Evolutionary conservation across 2,797 vertebrate genomes (phyloP).

Genomic region (Rhadinocentrus ornatus): DNA sequence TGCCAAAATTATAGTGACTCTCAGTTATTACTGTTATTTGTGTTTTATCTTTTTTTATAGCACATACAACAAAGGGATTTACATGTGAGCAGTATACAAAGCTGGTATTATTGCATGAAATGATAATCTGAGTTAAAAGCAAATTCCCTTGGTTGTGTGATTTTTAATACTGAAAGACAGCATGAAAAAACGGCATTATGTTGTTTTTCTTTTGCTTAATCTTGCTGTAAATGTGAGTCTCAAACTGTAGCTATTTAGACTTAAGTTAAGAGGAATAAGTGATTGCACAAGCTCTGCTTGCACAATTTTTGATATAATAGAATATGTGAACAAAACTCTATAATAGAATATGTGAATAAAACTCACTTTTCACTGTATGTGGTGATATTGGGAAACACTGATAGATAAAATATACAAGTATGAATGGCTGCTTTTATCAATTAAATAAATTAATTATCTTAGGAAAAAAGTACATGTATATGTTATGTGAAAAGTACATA

Average conservation of each 20-base stretch:
- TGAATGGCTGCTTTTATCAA: not conserved
- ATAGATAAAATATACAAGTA: not conserved
- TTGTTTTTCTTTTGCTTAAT: not conserved
- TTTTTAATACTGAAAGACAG: slow-evolving; percentile 31
- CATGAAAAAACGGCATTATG: not conserved
- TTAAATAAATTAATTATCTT: not conserved
- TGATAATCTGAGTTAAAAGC: slow-evolving; percentile 47
- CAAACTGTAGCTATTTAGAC: not conserved
- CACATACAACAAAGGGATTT: slow-evolving; percentile 45
- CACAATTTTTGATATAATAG: not conserved
- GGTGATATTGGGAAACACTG: not conserved
- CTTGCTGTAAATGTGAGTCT: not conserved
- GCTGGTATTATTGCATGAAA: slow-evolving; percentile 27
- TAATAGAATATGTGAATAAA: not conserved
- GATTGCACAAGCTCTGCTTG: no score
- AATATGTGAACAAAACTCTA: not conserved
- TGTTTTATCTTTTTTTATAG: slow-evolving; percentile 31
- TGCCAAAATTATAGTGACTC: not conserved
- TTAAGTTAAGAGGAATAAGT: not conserved
- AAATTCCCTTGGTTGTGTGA: slow-evolving; percentile 37
- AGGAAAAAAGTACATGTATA: not conserved
- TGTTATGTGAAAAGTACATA: not conserved
- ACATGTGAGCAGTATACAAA: slow-evolving; percentile 34
- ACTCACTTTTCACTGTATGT: not conserved
- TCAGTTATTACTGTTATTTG: slow-evolving; percentile 2